phyloP scores from a whole-genome alignment of 2,113 vertebrate genomes.

The Chloebia gouldiae region DNA sequence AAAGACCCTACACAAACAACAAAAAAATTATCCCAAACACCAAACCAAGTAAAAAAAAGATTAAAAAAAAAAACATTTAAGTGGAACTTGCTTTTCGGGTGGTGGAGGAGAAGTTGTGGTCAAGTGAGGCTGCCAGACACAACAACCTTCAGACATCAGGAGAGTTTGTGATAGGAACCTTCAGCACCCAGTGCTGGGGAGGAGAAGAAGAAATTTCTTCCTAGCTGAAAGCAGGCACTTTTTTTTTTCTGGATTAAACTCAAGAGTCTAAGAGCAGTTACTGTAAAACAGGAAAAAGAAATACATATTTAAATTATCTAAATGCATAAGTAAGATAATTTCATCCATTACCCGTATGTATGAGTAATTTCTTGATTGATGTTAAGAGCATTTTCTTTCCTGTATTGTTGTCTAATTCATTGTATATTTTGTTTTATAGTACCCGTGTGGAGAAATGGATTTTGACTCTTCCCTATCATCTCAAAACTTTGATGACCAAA shows the following conservation, averaged over 20 bases:
- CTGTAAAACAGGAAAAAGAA: background rate
- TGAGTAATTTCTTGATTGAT: background rate
- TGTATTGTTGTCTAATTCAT: background rate
- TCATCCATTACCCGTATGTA: background rate
- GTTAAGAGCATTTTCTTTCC: background rate
- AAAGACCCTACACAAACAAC: background rate
- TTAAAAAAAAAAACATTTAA: background rate
- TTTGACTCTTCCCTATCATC: slow-evolving; percentile 64
- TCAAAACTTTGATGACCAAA: slow-evolving; percentile 68
- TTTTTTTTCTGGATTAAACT: background rate
- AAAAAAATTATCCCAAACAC: too few relatives aligned
- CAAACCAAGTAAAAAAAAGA: background rate
- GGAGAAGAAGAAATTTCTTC: background rate
- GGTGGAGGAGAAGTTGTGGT: background rate
- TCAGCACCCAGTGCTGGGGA: background rate
- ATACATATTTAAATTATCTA: background rate
- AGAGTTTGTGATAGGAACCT: background rate
- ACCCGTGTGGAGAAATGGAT: slow-evolving; percentile 35
- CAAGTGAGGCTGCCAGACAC: background rate
- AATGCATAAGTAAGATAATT: background rate
- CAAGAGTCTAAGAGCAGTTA: background rate
- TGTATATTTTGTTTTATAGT: slow-evolving; percentile 37
- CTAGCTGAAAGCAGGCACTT: background rate
- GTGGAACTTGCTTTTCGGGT: background rate
- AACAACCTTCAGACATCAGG: background rate